These are phyloP conservation scores for Eurystomus glaucurus DNA, from an alignment of 2,797 vertebrate genomes.

Conservation along the genomic window DNA sequence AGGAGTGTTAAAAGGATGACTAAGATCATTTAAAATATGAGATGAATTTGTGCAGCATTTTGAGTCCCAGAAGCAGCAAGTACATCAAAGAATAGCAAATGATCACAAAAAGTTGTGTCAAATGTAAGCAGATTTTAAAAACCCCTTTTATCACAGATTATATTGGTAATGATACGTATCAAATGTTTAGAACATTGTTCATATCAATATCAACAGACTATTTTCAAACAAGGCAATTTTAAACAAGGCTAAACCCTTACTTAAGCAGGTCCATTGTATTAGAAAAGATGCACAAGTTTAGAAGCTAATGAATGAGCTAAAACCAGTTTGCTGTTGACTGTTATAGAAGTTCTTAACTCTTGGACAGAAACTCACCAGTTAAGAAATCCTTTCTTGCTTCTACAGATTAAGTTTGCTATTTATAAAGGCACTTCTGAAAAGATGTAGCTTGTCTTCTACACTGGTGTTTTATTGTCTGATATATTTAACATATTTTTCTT, in stretches of 20 bases:
- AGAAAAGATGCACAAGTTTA: not conserved
- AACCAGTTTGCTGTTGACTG: not conserved
- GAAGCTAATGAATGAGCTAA: not conserved
- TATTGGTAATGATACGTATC: not conserved
- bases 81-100: not conserved
- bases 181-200: not conserved
- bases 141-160: accelerated
- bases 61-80: not conserved
- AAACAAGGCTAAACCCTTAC: not conserved
- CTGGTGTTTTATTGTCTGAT: not conserved
- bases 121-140: not conserved
- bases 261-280: not conserved
- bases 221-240: not conserved
- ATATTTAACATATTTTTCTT: not conserved
- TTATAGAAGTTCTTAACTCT: not conserved
- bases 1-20: not conserved
- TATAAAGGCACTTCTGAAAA: not conserved
- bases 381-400: not conserved
- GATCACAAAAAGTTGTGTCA: accelerated
- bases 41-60: not conserved
- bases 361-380: not conserved
- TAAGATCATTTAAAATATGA: not conserved
- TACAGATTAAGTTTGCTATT: not conserved
- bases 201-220: not conserved
- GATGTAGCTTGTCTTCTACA: not conserved